A percentile compares a stretch with the other conserved stretches of the same genome.
Conservation (phyloP, 2,113 vertebrate genomes). For the Plecotus auritus region DNA sequence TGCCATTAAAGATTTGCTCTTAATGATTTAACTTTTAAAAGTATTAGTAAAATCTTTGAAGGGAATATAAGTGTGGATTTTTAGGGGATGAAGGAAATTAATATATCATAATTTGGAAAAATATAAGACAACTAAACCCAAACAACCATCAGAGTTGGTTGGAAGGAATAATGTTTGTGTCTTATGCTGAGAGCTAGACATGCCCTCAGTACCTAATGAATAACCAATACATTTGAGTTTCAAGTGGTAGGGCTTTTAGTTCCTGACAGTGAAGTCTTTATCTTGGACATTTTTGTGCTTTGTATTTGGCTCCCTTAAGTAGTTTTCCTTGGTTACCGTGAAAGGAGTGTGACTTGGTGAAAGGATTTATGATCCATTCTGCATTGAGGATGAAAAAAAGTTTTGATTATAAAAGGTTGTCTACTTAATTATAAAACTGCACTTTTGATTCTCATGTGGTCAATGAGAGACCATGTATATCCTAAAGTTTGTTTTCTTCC, state of each 20-base stretch:
- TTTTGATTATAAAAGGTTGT: neutral
- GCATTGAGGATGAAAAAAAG: neutral
- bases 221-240: neutral
- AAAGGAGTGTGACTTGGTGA: neutral
- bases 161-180: neutral
- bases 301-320: neutral
- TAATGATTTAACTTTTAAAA: conserved; percentile 16
- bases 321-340: neutral
- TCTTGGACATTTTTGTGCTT: neutral
- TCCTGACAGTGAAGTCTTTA: neutral
- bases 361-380: neutral
- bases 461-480: neutral
- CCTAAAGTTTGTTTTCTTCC: neutral
- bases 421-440: neutral
- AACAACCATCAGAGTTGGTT: neutral
- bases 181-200: neutral
- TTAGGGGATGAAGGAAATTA: conserved; percentile 26
- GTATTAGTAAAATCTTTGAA: conserved; percentile 30
- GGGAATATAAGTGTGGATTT: conserved; percentile 12
- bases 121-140: neutral
- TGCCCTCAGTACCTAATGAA: neutral
- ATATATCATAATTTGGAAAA: conserved; percentile 1
- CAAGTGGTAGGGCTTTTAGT: neutral
- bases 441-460: neutral
- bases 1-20: conserved; percentile 34